These are phyloP conservation scores for Hypotaenidia okinawae DNA, from an alignment of 2,797 vertebrate species.

Conservation along the genomic window DNA sequence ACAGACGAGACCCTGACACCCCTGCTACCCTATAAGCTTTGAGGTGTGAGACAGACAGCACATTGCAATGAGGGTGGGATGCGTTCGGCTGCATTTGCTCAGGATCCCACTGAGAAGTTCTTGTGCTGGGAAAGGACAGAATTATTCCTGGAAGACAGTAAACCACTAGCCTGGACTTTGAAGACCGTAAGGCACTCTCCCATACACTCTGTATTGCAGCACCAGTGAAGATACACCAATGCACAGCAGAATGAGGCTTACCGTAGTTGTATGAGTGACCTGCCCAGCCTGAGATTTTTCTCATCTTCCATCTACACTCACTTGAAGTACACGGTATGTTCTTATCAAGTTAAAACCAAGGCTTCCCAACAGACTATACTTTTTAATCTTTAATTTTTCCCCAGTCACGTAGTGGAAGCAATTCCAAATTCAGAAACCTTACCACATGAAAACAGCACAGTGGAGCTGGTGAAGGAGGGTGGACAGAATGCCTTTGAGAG, in stretches of 20 bases:
- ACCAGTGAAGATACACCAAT: neutral
- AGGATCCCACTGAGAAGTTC: neutral
- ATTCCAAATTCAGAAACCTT: neutral
- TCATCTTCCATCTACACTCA: neutral
- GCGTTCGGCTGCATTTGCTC: neutral
- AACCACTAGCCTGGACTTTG: neutral
- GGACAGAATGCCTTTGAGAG: neutral
- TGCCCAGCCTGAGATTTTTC: neutral
- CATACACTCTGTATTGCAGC: neutral
- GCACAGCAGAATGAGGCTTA: neutral
- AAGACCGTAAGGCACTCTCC: neutral
- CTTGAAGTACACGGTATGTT: accelerated
- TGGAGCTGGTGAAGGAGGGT: neutral
- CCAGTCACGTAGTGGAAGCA: neutral
- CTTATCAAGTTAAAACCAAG: neutral
- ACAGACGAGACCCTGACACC: neutral
- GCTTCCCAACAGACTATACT: neutral
- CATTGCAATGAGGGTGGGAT: neutral
- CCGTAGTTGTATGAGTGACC: neutral
- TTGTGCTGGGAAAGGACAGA: neutral
- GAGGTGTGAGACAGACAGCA: neutral
- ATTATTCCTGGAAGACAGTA: neutral
- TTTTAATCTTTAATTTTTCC: neutral
- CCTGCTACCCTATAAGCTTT: accelerated
- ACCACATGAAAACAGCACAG: neutral